Evolutionary conservation across 2,888 invertebrate genomes (phyloP).

Genomic region (Fabriciana adippe): DNA sequence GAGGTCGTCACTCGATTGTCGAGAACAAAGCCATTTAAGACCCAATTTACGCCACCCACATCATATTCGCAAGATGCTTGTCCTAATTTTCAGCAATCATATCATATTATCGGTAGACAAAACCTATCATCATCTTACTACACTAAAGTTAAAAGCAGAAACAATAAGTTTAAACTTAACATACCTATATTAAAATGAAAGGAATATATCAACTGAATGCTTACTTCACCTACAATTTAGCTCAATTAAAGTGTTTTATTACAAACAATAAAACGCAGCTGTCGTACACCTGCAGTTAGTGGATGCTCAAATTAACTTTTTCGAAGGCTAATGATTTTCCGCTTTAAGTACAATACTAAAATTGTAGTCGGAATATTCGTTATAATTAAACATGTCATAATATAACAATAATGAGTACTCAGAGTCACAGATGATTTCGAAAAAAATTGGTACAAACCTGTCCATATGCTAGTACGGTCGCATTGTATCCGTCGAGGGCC

Average conservation of each 20-base stretch:
- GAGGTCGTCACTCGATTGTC: slow-evolving; percentile 37
- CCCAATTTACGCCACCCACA: slow-evolving; percentile 37
- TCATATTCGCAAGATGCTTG: slow-evolving; percentile 6
- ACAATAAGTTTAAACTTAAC: neutral
- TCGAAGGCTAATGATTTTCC: too few species aligned
- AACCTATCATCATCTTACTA: neutral
- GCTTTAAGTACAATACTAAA: too few species aligned
- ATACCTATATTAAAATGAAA: neutral
- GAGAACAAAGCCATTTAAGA: slow-evolving; percentile 33
- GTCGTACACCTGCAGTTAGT: slow-evolving; percentile 12
- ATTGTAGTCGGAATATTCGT: too few species aligned
- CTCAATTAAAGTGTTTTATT: neutral
- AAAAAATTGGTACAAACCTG: slow-evolving; percentile 83
- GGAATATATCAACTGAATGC: neutral
- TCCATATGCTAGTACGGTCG: slow-evolving; percentile 98
- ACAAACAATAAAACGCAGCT: slow-evolving; percentile 5
- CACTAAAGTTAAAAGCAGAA: neutral
- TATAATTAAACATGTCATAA: too few species aligned
- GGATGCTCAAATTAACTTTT: neutral
- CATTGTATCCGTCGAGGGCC: slow-evolving; percentile 97
- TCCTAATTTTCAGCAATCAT: slow-evolving; percentile 10
- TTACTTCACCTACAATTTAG: neutral
- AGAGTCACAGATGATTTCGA: neutral
- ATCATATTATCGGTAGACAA: neutral
- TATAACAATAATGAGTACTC: neutral